Evolutionary conservation across 2,888 invertebrate species (phyloP).

Genomic region (Synergus laeviventris): DNA sequence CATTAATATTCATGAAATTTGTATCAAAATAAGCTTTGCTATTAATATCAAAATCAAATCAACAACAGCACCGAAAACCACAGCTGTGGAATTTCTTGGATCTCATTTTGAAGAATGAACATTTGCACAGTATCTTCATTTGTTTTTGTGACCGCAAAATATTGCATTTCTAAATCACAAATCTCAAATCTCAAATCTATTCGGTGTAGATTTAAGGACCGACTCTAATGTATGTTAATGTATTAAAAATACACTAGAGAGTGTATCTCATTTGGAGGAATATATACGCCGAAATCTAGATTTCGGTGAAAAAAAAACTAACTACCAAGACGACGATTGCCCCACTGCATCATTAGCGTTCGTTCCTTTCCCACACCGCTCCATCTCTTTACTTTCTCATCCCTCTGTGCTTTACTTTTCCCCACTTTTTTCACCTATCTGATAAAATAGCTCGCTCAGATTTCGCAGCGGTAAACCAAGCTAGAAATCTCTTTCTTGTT

Average conservation of each 20-base stretch:
- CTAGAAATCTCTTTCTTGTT: slow-evolving; percentile 13
- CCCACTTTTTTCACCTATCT: slow-evolving; percentile 45
- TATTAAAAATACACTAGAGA: background rate
- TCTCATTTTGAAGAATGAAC: no score
- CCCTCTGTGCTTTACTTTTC: slow-evolving; percentile 51
- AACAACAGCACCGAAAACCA: background rate
- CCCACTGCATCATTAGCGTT: slow-evolving; percentile 69
- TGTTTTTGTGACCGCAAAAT: no score
- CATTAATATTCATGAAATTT: slow-evolving; percentile 23
- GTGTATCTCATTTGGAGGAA: slow-evolving; percentile 45
- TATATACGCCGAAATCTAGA: slow-evolving; percentile 58
- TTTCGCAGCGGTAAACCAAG: slow-evolving; percentile 36
- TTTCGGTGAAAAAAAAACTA: slow-evolving; percentile 53
- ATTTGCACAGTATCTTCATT: no score
- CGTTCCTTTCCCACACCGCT: slow-evolving; percentile 53
- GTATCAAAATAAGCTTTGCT: background rate
- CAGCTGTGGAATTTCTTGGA: background rate
- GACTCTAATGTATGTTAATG: no score
- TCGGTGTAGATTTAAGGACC: background rate
- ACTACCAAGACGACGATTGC: slow-evolving; percentile 60
- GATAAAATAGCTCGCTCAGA: slow-evolving; percentile 43
- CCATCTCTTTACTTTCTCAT: slow-evolving; percentile 54
- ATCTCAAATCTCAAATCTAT: no score
- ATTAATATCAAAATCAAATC: slow-evolving; percentile 15
- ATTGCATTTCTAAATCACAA: no score